These are phyloP conservation scores for Schizopygopsis pylzovi DNA, from an alignment of 2,797 vertebrate species.

Conservation along the genomic window DNA sequence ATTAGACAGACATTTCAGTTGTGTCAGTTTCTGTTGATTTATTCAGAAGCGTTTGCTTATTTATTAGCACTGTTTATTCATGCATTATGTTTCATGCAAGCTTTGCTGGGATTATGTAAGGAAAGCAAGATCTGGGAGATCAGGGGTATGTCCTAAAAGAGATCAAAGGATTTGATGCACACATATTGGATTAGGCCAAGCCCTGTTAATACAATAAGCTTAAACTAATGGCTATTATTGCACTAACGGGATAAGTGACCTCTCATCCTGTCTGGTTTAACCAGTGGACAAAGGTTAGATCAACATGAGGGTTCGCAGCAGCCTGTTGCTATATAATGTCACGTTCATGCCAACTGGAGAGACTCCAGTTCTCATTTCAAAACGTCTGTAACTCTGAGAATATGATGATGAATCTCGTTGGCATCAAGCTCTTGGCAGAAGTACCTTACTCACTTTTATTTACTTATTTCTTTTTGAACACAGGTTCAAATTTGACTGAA, in stretches of 20 bases:
- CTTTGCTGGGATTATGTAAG: slow-evolving; percentile 30
- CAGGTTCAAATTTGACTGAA: background rate
- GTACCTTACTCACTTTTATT: background rate
- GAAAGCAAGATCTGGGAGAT: slow-evolving; percentile 8
- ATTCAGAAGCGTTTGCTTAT: slow-evolving; percentile 26
- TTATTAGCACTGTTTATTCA: slow-evolving; percentile 44
- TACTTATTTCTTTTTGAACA: background rate
- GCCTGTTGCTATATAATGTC: background rate
- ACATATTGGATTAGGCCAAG: slow-evolving; percentile 59
- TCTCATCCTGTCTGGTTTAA: slow-evolving; percentile 10
- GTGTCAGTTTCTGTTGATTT: slow-evolving; percentile 31
- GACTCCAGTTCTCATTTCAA: slow-evolving; percentile 15
- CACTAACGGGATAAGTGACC: slow-evolving; percentile 47
- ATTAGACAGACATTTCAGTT: background rate
- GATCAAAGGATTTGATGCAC: slow-evolving; percentile 52
- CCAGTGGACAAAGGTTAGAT: slow-evolving; percentile 37
- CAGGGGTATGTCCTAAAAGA: slow-evolving; percentile 43
- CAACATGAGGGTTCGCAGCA: slow-evolving; percentile 17
- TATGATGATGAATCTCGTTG: slow-evolving; percentile 15
- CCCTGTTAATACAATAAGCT: slow-evolving; percentile 57
- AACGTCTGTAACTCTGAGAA: slow-evolving; percentile 22
- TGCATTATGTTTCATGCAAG: slow-evolving; percentile 15
- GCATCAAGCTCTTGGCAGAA: slow-evolving; percentile 21
- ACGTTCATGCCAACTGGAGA: slow-evolving; percentile 18
- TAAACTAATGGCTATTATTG: slow-evolving; percentile 48